Evolutionary conservation across 2,888 invertebrate genomes (phyloP), one percentile per base, ranked within the genome.

Genomic region (Hypercompe scribonia): DNA sequence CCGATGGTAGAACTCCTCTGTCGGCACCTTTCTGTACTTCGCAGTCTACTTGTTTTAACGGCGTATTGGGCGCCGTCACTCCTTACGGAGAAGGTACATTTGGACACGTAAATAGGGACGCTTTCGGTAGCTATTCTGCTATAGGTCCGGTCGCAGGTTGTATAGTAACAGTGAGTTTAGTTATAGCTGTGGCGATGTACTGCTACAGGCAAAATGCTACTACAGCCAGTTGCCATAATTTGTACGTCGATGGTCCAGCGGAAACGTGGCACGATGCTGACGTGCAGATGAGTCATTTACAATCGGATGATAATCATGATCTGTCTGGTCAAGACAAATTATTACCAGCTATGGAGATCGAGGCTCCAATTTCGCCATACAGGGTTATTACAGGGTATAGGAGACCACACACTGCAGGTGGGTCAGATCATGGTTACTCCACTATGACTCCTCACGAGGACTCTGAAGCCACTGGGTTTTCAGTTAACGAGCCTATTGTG

Each of bases 371-470:
- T 81, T 98, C 98, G 3, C 99, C 99, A 0, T 99, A 99, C 90
- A 97, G 98, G 78, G 97, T 98, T 77, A 97, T 98, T 65, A 98
- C 98, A 0, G 97, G 97, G 72, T 98, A 98, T 90, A 95, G 98
- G 63, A 96, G 98, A 46, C 97, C 98, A 7, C 97, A 97, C 66
- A 96, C 97, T 0, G 97, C 97, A 0, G 97, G 97, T 65, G 97
- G 97, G 84, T 98, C 98, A n/a, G 99, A 99, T 94, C 98, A 99
- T 89, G 99, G 99, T 3, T 99, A 99, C 92, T 98, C 98, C 5
- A 98, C 98, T 0, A 98, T 98, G 98, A 98, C 98, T 1, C 98
- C 98, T 2, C 98, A 98, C 85, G 98, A 98, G 87, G 98, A 98
- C 88, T 98, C 98, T 1, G 98, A 98, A 89, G 97, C 98, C 83